Evolutionary conservation across 2,797 vertebrate species (phyloP), one percentile per base, ranked within the genome.

Genomic region (Chelon labrosus): DNA sequence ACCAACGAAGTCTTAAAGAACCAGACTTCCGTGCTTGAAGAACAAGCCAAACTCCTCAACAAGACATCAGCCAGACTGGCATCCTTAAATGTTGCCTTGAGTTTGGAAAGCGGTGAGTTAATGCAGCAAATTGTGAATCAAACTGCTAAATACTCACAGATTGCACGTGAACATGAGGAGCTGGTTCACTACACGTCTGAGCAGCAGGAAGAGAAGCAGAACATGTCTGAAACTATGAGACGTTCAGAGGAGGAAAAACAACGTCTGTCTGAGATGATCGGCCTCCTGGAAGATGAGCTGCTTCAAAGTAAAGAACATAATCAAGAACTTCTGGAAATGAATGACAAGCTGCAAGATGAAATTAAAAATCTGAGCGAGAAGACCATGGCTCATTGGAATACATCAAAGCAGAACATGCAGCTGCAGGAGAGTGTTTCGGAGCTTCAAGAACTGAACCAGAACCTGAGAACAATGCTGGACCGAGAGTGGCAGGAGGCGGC

Each of bases 21-120:
- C 57, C 68, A 2, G 4, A 63, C 58, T 7, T 5, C 12, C 3
- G 9, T 50, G 42, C 79, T 88, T 8, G 50, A 54, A 0, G 19
- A 68, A 2, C 69, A 77, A 54, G 51, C 39, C 67, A 1, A 20
- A 17, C 20, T 69, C 22, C 78, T 88, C 50, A 85, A 78, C 68
- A 19, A 35, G 47, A 80, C 70, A 0, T 10, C 58, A 3, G 53
- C n/a, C 5, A 0, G 53, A 19, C 77, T 86, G 3, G 17, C 1
- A 5, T 59, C 72, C 2, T 42, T 4, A 3, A 80, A 79, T 12
- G 51, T 22, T 0, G 62, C 52, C 16, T 6, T 82, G 67, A 80
- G 51, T 17, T 31, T 17, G 14, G 69, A 76, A 31, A 74, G 11
- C 9, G 1, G 1, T 2, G 46, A 68, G 19, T 22, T 85, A 1